Conservation (phyloP, 2,797 vertebrate species). For the Caiman crocodilus region DNA sequence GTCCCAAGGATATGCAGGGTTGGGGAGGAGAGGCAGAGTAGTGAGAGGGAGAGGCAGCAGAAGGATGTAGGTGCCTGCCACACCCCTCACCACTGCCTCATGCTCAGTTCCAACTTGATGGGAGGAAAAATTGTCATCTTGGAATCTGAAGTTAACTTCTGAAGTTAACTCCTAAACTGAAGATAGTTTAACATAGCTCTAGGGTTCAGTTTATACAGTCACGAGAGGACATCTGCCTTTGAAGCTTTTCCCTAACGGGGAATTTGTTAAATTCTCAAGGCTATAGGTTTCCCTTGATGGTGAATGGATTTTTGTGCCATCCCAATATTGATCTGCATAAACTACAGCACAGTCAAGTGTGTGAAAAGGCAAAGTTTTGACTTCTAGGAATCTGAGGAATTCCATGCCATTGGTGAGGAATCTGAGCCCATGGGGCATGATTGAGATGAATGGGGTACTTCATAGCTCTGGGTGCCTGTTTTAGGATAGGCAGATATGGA, state of each 20-base stretch:
- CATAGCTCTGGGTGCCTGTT: neutral
- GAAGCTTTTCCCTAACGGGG: neutral
- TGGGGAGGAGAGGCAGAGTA: too few relatives aligned
- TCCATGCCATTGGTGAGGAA: neutral
- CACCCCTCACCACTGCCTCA: too few relatives aligned
- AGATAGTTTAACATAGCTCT: neutral
- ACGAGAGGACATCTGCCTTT: neutral
- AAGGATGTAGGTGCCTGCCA: too few relatives aligned
- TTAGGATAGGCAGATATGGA: neutral
- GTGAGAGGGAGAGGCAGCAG: too few relatives aligned
- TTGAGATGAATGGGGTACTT: neutral
- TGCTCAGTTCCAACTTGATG: too few relatives aligned
- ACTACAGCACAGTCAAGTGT: neutral
- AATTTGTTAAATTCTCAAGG: neutral
- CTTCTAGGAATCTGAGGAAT: neutral
- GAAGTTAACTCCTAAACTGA: neutral
- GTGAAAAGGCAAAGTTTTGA: neutral
- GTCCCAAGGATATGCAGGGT: too few relatives aligned
- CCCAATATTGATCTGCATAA: neutral
- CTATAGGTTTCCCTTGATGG: neutral
- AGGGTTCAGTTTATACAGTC: neutral
- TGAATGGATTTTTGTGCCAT: neutral
- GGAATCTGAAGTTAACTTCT: too few relatives aligned
- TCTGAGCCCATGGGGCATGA: neutral
- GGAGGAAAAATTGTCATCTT: too few relatives aligned